A percentile compares a stretch with the other conserved stretches of the same genome.
phyloP scores from a whole-genome alignment of 1,140 invertebrate species.

The Luehdorfia chinensis region DNA sequence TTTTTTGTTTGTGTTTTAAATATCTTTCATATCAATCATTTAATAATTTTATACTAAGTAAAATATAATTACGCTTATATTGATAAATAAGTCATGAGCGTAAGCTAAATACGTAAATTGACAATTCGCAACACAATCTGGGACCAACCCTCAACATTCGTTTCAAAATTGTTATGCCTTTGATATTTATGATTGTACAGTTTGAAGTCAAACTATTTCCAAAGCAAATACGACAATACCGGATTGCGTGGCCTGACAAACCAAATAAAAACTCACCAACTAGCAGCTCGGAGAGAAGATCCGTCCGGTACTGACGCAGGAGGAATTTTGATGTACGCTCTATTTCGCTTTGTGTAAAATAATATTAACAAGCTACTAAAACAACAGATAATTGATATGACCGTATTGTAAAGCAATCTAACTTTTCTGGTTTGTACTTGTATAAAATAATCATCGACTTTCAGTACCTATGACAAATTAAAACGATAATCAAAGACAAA shows the following conservation, averaged over 20 bases:
- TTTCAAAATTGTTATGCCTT: too few species aligned
- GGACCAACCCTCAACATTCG: too few species aligned
- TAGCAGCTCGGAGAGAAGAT: constrained; percentile 60
- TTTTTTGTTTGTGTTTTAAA: too few species aligned
- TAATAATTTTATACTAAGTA: too few species aligned
- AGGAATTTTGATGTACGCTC: constrained; percentile 55
- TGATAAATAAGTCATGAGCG: too few species aligned
- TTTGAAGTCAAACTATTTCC: too few species aligned
- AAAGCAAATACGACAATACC: not conserved
- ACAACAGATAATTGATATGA: constrained; percentile 5
- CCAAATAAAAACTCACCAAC: constrained; percentile 40
- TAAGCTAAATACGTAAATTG: too few species aligned
- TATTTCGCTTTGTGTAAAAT: constrained; percentile 13
- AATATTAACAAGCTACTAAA: not conserved
- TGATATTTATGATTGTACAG: too few species aligned
- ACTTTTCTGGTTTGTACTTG: constrained; percentile 2
- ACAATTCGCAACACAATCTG: too few species aligned
- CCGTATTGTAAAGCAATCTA: not conserved
- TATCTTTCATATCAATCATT: too few species aligned
- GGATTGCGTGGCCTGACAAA: constrained; percentile 4
- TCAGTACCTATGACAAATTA: constrained; percentile 13
- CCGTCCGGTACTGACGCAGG: constrained; percentile 59
- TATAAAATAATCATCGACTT: constrained; percentile 14
- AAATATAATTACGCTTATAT: too few species aligned
- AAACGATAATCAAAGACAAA: constrained; percentile 16